These are phyloP conservation scores for Ibidorhyncha struthersii DNA, from an alignment of 2,113 vertebrate genomes.

Conservation along the genomic window DNA sequence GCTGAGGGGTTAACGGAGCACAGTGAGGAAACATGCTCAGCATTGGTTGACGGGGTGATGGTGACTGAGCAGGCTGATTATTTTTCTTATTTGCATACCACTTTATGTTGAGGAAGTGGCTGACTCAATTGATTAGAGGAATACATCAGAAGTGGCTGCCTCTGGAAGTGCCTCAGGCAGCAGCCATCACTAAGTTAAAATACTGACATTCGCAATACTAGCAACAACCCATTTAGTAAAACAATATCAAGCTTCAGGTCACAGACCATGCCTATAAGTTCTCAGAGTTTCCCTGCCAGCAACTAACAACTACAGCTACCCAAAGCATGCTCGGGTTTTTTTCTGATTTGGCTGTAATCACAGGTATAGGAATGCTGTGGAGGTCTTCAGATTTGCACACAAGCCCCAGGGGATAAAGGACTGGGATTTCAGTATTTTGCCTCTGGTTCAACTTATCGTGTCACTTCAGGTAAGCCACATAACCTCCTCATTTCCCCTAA, in stretches of 20 bases:
- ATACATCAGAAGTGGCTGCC: not conserved
- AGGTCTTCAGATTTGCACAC: not conserved
- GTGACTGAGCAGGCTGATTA: not conserved
- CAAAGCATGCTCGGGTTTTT: not conserved
- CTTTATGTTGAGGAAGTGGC: not conserved
- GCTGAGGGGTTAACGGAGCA: not conserved
- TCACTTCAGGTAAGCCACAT: not conserved
- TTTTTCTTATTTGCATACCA: not conserved
- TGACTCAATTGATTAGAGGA: not conserved
- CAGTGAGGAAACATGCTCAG: not conserved
- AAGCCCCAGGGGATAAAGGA: not conserved
- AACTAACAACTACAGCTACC: not conserved
- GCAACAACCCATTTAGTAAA: not conserved
- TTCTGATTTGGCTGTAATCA: not conserved
- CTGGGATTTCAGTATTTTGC: not conserved
- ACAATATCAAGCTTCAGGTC: not conserved
- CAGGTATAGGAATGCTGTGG: not conserved
- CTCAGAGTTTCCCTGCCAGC: not conserved
- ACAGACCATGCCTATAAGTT: not conserved
- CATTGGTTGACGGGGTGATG: not conserved
- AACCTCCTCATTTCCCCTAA: not conserved
- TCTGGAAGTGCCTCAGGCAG: not conserved
- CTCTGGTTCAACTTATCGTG: not conserved
- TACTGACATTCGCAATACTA: not conserved
- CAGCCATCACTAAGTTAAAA: not conserved